Conservation (phyloP, 2,113 vertebrate species). For the Gallinago jamesoni region DNA sequence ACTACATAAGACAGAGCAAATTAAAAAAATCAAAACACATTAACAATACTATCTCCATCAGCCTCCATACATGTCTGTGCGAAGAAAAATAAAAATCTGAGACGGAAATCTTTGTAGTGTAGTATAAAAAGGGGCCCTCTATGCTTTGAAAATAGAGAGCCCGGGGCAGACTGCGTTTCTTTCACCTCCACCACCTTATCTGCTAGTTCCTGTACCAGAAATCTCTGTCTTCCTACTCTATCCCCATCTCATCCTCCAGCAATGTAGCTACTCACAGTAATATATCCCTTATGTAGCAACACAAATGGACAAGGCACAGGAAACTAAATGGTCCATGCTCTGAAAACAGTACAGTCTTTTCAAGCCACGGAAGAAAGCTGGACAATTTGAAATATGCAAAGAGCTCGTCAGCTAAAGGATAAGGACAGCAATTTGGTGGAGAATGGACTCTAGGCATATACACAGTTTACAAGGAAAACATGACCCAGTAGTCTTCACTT, state of each 20-base stretch:
- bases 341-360: neutral
- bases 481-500: neutral
- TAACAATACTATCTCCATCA: neutral
- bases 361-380: neutral
- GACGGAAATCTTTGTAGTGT: neutral
- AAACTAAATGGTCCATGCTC: neutral
- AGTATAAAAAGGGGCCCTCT: neutral
- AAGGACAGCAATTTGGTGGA: neutral
- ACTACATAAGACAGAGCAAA: neutral
- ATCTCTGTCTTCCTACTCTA: neutral
- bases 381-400: neutral
- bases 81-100: neutral
- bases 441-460: neutral
- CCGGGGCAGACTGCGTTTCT: neutral
- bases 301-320: neutral
- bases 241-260: neutral
- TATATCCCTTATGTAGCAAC: neutral
- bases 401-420: neutral
- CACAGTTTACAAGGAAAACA: neutral
- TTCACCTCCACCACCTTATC: neutral
- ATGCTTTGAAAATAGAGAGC: neutral
- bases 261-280: neutral
- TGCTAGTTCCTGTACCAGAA: neutral
- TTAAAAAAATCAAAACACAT: neutral
- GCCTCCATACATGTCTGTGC: neutral